phyloP scores from a whole-genome alignment of 2,113 vertebrate species.

The Barnardius zonarius region DNA sequence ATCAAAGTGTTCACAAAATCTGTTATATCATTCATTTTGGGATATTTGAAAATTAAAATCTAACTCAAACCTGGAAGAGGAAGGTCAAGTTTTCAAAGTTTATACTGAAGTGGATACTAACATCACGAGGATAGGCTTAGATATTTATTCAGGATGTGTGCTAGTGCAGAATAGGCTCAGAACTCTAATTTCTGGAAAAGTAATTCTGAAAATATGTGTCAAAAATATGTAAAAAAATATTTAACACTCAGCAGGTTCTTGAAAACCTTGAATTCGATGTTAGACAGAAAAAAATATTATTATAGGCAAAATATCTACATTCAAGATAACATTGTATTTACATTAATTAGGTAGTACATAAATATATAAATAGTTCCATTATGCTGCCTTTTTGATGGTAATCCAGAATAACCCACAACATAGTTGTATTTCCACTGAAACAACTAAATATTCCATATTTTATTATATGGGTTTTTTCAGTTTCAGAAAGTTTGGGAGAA shows the following conservation, averaged over 20 bases:
- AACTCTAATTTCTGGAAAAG: neutral
- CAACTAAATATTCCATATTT: neutral
- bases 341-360: neutral
- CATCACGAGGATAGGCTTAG: neutral
- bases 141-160: neutral
- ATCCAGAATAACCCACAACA: neutral
- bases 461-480: neutral
- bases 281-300: neutral
- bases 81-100: neutral
- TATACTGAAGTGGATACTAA: fast-evolving
- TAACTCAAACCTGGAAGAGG: neutral
- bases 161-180: neutral
- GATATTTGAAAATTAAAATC: neutral
- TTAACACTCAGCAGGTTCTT: neutral
- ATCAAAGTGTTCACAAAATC: neutral
- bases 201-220: neutral
- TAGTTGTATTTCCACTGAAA: neutral
- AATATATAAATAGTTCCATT: neutral
- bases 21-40: neutral
- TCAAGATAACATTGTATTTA: neutral
- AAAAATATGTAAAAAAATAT: neutral
- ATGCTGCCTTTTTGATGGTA: neutral
- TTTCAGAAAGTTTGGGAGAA: neutral
- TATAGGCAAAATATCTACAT: neutral
- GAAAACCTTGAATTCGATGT: neutral